Base-by-base conservation (phyloP, 2,888 invertebrate genomes). In the Encarsia formosa region DNA sequence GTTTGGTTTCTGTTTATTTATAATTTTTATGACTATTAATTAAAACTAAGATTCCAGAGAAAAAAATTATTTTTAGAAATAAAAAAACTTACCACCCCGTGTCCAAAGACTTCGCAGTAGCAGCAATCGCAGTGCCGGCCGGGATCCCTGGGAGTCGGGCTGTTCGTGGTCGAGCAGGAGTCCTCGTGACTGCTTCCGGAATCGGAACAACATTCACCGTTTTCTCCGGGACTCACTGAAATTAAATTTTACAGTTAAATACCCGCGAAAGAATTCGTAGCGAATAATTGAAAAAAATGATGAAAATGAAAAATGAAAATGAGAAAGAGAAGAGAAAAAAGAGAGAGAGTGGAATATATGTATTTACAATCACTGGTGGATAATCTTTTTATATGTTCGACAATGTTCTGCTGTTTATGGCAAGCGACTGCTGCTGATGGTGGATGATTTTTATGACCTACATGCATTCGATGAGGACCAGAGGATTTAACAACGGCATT, bases 91-190 rank as follows among this genome's bases (percentile, higher is more conserved):
- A 77, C 77, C 61, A 82, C 83, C 49, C 85, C 85, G 61, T 87
- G 87, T 37, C 88, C 87, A 63, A 88, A 87, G n/a, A 87, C 86
- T 61, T 88, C 87, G 68, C 87, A 88, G 66, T 88, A 88, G 66
- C 87, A 88, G 67, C 88, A 88, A 52, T 86, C 85, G 70, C 88
- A 88, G 50, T 73, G 73, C 42, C 70, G 64, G 52, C 62, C 70
- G 4, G 68, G 65, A 52, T 74, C 73, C 18, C 71, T 65, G 4
- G 71, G 71, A 4, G 67, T 68, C 2, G 71, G 71, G 43, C 72
- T 71, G 39, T 67, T 71, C 2, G 67, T 68, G 4, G 66, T 65
- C 2, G 73, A 72, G 52, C 71, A 73, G 15, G 72, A 72, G 44
- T 74, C 73, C 47, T 68, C 73, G 18, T 71, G 71, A 44, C 69